phyloP scores from a whole-genome alignment of 2,797 vertebrate genomes.

The Eulemur mongoz region DNA sequence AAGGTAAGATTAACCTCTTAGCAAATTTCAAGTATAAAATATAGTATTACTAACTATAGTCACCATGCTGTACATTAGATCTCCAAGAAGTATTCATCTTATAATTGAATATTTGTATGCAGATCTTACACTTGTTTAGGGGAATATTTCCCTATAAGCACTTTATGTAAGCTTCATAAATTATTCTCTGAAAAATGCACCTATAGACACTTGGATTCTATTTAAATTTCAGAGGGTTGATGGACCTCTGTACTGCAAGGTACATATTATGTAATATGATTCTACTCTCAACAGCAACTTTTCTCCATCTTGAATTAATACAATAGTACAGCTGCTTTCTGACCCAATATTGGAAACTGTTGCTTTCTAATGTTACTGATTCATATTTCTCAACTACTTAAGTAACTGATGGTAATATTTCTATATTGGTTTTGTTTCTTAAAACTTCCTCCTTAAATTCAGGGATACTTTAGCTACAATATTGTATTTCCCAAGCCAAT shows the following conservation, averaged over 20 bases:
- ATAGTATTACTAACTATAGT: background rate
- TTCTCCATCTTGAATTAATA: background rate
- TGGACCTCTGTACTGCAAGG: background rate
- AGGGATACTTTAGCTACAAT: background rate
- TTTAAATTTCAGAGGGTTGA: background rate
- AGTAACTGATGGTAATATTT: background rate
- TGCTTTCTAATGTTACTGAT: background rate
- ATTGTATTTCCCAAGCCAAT: background rate
- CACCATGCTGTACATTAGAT: background rate
- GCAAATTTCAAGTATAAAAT: background rate
- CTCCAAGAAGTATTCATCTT: background rate
- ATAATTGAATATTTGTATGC: accelerated
- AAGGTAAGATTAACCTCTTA: background rate
- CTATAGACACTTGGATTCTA: background rate
- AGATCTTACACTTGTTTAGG: background rate
- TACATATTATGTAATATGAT: background rate
- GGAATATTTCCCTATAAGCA: background rate
- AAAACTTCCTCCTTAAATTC: background rate
- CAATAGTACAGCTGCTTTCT: background rate
- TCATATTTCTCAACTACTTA: background rate
- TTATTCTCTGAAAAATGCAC: background rate
- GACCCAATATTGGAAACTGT: background rate
- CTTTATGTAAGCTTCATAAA: background rate
- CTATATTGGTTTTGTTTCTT: background rate
- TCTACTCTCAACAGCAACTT: background rate